A percentile compares a stretch with the other conserved stretches of the same genome.
phyloP scores from a whole-genome alignment of 2,888 invertebrate species.

The Pantelozetes paolii region DNA sequence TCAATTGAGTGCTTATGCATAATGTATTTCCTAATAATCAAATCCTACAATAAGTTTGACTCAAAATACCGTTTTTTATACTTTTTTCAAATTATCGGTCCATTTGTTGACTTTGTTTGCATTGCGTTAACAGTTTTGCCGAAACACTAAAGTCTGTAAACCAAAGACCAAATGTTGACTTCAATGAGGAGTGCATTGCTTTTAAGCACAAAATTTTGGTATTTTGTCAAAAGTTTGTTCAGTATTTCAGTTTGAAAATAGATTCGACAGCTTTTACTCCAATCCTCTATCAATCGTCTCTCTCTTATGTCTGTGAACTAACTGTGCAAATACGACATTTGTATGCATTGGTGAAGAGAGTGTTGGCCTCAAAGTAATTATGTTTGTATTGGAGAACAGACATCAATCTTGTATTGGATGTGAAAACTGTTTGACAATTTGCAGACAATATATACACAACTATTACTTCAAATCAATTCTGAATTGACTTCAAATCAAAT shows the following conservation, averaged over 20 bases:
- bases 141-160: neutral
- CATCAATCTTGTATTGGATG: slow-evolving; percentile 24
- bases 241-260: slow-evolving; percentile 21
- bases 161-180: slow-evolving; percentile 1
- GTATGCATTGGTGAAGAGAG: slow-evolving; percentile 9
- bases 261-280: slow-evolving; percentile 13
- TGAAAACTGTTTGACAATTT: slow-evolving; percentile 7
- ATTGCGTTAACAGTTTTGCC: slow-evolving; percentile 5
- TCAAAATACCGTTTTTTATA: neutral
- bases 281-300: slow-evolving; percentile 8
- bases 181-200: neutral
- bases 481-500: neutral
- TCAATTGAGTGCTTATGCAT: neutral
- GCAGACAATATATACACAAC: neutral
- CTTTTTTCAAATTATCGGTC: neutral
- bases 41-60: neutral
- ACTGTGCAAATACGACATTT: slow-evolving; percentile 27
- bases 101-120: slow-evolving; percentile 4
- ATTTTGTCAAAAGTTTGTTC: slow-evolving; percentile 28
- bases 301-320: slow-evolving; percentile 3
- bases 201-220: neutral
- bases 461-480: neutral
- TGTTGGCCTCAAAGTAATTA: slow-evolving; percentile 34
- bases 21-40: slow-evolving; percentile 3
- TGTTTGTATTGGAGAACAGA: slow-evolving; percentile 27